Evolutionary conservation across 2,113 vertebrate genomes (phyloP).

Genomic region (Orientallactaga bullata): DNA sequence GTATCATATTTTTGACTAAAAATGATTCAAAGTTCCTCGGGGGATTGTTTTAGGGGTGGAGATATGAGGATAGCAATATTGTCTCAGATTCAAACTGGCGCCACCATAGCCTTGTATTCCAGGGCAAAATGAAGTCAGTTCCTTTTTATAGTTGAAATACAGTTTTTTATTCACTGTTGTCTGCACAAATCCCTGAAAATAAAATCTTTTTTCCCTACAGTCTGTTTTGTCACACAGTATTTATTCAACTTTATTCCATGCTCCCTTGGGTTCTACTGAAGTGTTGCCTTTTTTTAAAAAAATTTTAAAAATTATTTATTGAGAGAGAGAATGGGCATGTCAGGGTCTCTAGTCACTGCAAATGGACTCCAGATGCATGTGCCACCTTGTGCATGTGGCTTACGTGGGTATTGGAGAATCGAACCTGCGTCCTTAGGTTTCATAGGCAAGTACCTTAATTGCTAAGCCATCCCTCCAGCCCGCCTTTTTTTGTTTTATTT

Average conservation of each 20-base stretch:
- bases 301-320: too few species aligned
- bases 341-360: too few species aligned
- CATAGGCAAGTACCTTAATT: too few species aligned
- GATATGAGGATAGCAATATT: conserved; percentile 25
- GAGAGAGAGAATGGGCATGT: too few species aligned
- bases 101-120: conserved; percentile 31
- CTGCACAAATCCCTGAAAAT: conserved; percentile 79
- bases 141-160: conserved; percentile 77
- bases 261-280: neutral
- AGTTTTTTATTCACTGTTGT: conserved; percentile 78
- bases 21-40: conserved; percentile 39
- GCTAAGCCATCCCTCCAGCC: too few species aligned
- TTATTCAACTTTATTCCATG: conserved; percentile 11
- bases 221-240: conserved; percentile 62
- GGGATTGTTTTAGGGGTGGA: conserved; percentile 1
- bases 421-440: too few species aligned
- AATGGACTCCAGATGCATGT: too few species aligned
- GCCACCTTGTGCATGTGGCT: too few species aligned
- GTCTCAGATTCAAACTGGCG: conserved; percentile 53
- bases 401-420: too few species aligned
- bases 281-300: too few species aligned
- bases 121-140: conserved; percentile 43
- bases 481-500: too few species aligned
- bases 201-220: conserved; percentile 75
- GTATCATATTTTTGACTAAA: conserved; percentile 50